Percentiles rank a stretch among this genome's conserved stretches.
Evolutionary conservation across 2,113 vertebrate genomes (phyloP).

Genomic region (Capra hircus): DNA sequence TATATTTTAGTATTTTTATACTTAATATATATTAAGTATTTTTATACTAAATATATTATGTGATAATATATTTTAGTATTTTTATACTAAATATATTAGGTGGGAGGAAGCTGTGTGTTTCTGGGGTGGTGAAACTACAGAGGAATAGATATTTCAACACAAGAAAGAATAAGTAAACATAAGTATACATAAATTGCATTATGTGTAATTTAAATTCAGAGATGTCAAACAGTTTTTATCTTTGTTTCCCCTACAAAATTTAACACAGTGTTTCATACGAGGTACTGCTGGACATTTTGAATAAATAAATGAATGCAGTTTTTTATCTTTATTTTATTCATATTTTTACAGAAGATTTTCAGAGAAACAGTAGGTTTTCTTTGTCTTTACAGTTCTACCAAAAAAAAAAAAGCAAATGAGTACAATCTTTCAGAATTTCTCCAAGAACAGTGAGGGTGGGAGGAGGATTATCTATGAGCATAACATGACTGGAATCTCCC

Average conservation of each 20-base stretch:
- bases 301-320: not conserved
- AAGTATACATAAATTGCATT: not conserved
- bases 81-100: not conserved
- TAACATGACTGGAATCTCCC: constrained; percentile 56
- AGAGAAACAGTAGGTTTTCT: not conserved
- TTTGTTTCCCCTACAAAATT: not conserved
- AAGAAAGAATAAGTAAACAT: not conserved
- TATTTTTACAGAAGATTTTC: constrained; percentile 4
- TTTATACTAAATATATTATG: not conserved
- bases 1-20: constrained; percentile 13
- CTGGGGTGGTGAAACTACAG: not conserved
- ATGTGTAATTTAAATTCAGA: constrained; percentile 3
- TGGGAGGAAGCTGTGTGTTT: not conserved
- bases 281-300: not conserved
- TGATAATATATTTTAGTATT: not conserved
- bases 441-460: constrained; percentile 8
- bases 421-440: constrained; percentile 32
- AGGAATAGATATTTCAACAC: not conserved
- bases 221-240: not conserved
- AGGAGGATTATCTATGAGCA: constrained; percentile 7
- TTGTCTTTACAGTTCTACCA: constrained; percentile 1
- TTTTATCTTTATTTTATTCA: not conserved
- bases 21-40: not conserved
- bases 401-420: not conserved
- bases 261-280: not conserved